Evolutionary conservation across 2,888 invertebrate genomes (phyloP).

Genomic region (Xestia rhomboidea): DNA sequence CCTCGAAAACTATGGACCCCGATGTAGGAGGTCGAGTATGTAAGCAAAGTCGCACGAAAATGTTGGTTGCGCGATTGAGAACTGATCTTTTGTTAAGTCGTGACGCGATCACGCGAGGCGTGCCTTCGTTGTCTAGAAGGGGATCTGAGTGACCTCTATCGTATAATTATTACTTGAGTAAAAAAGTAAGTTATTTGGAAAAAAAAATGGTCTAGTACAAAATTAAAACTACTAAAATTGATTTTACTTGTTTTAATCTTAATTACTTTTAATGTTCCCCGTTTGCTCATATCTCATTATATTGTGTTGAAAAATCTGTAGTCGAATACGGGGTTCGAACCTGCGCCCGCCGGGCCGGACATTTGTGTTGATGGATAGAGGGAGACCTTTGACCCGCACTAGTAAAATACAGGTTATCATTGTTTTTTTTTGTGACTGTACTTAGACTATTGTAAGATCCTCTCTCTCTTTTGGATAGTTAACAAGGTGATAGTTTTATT

Average conservation of each 20-base stretch:
- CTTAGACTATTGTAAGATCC: not conserved
- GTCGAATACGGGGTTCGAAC: not conserved
- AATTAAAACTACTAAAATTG: not conserved
- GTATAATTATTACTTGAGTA: not conserved
- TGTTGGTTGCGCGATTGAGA: slow-evolving; percentile 11
- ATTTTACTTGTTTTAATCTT: not conserved
- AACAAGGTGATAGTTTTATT: not conserved
- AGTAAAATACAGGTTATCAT: not conserved
- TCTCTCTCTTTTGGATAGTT: not conserved
- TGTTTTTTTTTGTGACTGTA: not conserved
- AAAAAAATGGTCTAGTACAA: not conserved
- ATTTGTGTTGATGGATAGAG: not conserved
- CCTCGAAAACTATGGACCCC: slow-evolving; percentile 13
- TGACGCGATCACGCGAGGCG: not conserved
- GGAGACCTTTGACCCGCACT: not conserved
- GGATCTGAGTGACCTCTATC: not conserved
- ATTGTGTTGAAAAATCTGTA: too few species aligned
- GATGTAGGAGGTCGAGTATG: not conserved
- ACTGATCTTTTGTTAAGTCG: not conserved
- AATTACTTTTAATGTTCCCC: not conserved
- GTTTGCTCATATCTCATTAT: not conserved
- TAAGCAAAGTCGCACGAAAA: not conserved
- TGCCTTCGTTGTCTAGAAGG: slow-evolving; percentile 2
- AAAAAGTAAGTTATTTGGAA: not conserved
- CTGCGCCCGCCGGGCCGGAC: not conserved